These are phyloP conservation scores for Sialis fuliginosa DNA, from an alignment of 2,888 invertebrate genomes.

Conservation along the genomic window DNA sequence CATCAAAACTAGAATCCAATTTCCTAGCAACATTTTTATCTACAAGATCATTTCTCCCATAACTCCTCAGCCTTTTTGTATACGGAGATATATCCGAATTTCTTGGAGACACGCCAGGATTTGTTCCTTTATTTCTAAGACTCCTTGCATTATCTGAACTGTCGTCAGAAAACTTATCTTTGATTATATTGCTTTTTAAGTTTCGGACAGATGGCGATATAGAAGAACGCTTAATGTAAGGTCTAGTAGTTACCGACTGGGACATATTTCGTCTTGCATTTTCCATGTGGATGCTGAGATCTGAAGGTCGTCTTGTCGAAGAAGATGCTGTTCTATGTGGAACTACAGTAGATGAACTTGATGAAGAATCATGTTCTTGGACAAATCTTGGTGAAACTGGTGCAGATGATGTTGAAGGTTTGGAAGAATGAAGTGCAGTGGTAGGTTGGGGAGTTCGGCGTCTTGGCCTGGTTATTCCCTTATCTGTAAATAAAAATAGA, in stretches of 20 bases:
- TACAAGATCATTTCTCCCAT: too few species aligned
- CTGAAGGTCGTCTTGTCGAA: constrained; percentile 17
- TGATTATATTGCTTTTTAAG: too few species aligned
- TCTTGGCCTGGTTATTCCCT: background rate
- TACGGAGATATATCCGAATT: too few species aligned
- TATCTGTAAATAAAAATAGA: background rate
- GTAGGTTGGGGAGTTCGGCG: background rate
- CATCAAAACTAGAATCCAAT: too few species aligned
- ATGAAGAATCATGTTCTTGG: background rate
- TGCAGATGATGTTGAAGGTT: too few species aligned
- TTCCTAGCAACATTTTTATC: too few species aligned
- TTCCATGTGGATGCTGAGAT: constrained; percentile 24
- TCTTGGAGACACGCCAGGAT: background rate
- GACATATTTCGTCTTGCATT: constrained; percentile 22
- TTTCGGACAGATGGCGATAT: too few species aligned
- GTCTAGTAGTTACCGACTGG: too few species aligned
- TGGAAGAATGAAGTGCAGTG: too few species aligned
- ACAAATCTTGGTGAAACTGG: background rate
- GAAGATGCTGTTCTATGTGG: constrained; percentile 10
- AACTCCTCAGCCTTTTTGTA: too few species aligned
- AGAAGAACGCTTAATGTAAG: too few species aligned
- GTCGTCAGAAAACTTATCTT: too few species aligned
- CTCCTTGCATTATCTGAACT: constrained; percentile 4
- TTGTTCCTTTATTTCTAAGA: constrained; percentile 4
- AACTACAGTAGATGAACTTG: background rate